Conservation (phyloP, 2,888 invertebrate species). For the Muschampia plurimacula region DNA sequence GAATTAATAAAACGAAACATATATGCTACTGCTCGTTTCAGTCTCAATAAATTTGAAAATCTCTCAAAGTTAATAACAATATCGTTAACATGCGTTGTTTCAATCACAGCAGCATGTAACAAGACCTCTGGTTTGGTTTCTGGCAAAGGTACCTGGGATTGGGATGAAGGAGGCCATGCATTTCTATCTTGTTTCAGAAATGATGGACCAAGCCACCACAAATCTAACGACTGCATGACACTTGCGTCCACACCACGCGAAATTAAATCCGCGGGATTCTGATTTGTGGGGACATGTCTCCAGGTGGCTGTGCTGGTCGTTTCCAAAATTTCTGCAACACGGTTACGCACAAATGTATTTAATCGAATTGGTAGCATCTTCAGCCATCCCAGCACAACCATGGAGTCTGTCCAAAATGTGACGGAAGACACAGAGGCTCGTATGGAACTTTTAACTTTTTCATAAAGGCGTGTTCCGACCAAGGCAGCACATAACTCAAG, state of each 20-base stretch:
- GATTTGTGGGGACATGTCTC: slow-evolving; percentile 29
- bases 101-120: not conserved
- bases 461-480: slow-evolving; percentile 31
- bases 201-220: slow-evolving; percentile 41
- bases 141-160: slow-evolving; percentile 20
- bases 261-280: slow-evolving; percentile 40
- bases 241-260: slow-evolving; percentile 36
- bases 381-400: slow-evolving; percentile 47
- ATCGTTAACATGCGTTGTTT: not conserved
- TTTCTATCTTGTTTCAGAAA: slow-evolving; percentile 22
- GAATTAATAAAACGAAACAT: slow-evolving; percentile 25
- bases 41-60: slow-evolving; percentile 35
- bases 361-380: slow-evolving; percentile 34
- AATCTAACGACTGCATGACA: not conserved
- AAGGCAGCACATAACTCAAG: slow-evolving; percentile 40
- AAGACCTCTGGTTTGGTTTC: slow-evolving; percentile 21
- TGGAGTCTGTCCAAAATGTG: slow-evolving; percentile 47
- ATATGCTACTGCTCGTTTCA: slow-evolving; percentile 29
- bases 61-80: slow-evolving; percentile 31
- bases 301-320: slow-evolving; percentile 19
- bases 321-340: slow-evolving; percentile 28
- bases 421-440: slow-evolving; percentile 31
- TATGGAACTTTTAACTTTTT: slow-evolving; percentile 38
- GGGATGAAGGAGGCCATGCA: slow-evolving; percentile 26
- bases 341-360: slow-evolving; percentile 26